Evolutionary conservation across 2,113 vertebrate genomes (phyloP).

Genomic region (Struthidea cinerea): DNA sequence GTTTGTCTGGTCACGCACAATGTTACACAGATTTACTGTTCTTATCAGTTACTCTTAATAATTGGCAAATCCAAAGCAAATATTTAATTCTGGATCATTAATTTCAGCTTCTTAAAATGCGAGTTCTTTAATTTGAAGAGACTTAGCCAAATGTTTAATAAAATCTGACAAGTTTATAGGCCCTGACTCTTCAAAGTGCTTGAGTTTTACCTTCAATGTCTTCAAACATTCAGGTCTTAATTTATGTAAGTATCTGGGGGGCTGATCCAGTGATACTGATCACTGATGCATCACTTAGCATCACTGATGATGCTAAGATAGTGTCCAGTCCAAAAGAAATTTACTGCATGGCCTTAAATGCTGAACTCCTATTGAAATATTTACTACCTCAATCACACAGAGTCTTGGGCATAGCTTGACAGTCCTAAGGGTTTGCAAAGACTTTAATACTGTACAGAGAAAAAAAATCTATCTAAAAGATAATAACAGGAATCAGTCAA

Average conservation of each 20-base stretch:
- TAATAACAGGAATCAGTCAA: background rate
- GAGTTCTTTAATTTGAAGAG: background rate
- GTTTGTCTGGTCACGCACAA: background rate
- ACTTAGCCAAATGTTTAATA: background rate
- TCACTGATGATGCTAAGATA: background rate
- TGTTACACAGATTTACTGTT: background rate
- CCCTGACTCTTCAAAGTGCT: background rate
- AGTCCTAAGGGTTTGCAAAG: background rate
- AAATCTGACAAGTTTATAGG: background rate
- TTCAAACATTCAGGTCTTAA: background rate
- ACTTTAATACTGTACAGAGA: background rate
- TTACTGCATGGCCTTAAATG: background rate
- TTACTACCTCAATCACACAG: background rate
- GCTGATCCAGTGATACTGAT: background rate
- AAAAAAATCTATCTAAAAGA: background rate
- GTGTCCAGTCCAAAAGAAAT: background rate
- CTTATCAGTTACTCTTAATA: background rate
- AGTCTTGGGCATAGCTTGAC: background rate
- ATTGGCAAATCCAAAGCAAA: background rate
- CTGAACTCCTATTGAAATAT: background rate
- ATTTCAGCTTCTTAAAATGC: background rate
- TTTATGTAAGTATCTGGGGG: background rate
- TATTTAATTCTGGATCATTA: background rate
- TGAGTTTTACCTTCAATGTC: background rate
- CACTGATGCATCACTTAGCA: too few species aligned